These are phyloP conservation scores for Arothron firmamentum DNA, from an alignment of 2,113 vertebrate species.

Conservation along the genomic window DNA sequence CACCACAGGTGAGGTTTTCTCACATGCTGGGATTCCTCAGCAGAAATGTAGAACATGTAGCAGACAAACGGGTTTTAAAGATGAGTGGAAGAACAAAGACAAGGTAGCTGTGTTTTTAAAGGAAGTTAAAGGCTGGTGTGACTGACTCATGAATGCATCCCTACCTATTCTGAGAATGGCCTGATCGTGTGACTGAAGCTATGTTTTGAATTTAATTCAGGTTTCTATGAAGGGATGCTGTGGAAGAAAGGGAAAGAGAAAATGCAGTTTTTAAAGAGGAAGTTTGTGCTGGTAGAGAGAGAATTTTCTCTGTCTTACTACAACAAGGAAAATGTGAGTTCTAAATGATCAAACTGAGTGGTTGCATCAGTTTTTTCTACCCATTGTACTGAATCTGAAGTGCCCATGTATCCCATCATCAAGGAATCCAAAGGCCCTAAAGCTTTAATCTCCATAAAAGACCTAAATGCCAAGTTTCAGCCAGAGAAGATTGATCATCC, in stretches of 20 bases:
- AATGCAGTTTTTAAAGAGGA: slow-evolving; percentile 72
- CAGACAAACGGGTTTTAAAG: slow-evolving; percentile 32
- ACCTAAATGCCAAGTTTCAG: slow-evolving; percentile 88
- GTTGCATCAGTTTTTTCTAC: neutral
- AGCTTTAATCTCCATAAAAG: slow-evolving; percentile 80
- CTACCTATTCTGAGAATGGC: neutral
- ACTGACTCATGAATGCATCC: no score
- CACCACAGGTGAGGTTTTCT: slow-evolving; percentile 75
- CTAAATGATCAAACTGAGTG: no score
- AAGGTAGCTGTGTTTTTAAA: neutral
- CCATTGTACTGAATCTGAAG: neutral
- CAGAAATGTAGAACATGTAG: slow-evolving; percentile 3
- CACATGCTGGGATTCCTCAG: slow-evolving; percentile 6
- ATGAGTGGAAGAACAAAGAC: neutral
- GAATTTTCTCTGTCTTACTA: slow-evolving; percentile 75
- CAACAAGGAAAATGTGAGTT: slow-evolving; percentile 74
- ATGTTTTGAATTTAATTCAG: slow-evolving; percentile 44
- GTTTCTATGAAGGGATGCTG: slow-evolving; percentile 69
- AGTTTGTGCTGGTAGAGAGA: slow-evolving; percentile 72
- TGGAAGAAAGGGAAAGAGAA: slow-evolving; percentile 79
- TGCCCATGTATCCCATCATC: slow-evolving; percentile 8
- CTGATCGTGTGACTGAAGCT: neutral
- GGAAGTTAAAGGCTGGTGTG: no score
- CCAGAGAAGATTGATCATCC: slow-evolving; percentile 83
- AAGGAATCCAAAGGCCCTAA: slow-evolving; percentile 83